Conservation (phyloP, 2,113 vertebrate species). For the Chaetura pelagica region DNA sequence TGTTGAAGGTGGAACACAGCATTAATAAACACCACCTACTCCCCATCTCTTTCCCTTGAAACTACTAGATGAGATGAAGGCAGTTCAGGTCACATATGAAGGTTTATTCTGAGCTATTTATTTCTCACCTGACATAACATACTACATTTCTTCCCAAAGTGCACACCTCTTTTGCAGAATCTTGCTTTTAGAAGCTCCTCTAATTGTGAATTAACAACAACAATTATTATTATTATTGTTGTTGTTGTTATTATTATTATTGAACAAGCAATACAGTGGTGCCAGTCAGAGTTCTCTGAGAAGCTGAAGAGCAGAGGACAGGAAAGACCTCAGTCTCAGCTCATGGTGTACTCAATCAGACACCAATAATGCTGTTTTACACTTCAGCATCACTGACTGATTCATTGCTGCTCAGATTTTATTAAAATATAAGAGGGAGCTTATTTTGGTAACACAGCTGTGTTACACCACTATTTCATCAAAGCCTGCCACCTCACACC, state of each 20-base stretch:
- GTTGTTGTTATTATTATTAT: not conserved
- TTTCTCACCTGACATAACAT: not conserved
- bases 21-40: not conserved
- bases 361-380: not conserved
- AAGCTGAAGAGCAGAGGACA: not conserved
- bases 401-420: not conserved
- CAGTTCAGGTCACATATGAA: not conserved
- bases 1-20: not conserved
- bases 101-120: not conserved
- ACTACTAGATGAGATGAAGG: not conserved
- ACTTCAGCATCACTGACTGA: not conserved
- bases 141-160: not conserved
- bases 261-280: not conserved
- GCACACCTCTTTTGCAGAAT: not conserved
- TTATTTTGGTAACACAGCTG: conserved; percentile 39
- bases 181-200: not conserved
- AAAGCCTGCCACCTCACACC: not conserved
- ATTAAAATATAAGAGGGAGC: conserved; percentile 14
- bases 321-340: not conserved
- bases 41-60: not conserved
- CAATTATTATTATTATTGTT: too few relatives aligned
- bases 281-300: not conserved
- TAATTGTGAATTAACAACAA: not conserved
- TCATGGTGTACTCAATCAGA: not conserved
- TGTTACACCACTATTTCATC: not conserved